Evolutionary conservation across 2,797 vertebrate species (phyloP), one percentile per base, ranked within the genome.

Genomic region (Semotilus atromaculatus): DNA sequence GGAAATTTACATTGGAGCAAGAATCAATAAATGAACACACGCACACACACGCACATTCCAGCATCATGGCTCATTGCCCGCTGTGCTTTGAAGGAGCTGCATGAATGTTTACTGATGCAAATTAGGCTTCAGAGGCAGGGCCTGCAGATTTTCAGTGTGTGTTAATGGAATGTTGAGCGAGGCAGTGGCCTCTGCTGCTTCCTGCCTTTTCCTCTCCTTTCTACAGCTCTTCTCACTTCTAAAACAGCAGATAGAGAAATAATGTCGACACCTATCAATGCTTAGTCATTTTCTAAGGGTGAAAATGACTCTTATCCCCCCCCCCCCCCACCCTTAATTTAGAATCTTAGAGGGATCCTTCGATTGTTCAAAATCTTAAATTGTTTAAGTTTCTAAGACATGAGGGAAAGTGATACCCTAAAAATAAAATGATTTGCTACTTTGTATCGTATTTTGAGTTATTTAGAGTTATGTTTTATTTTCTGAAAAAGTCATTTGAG

Each of bases 51-150:
- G 72, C 74, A 86, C 89, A 90, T 92, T 93, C 93, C 91, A 66
- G 38, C 19, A 86, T 91, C 88, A 91, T 90, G 88, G 89, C 91
- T 92, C 92, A 94, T 92, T 92, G 91, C 84, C 85, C 85, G 86
- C 70, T 67, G 86, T 89, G 87, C 94, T 95, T 95, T 96, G 93
- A 95, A 93, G 91, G 86, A 88, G 76, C 87, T 81, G 40, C 84
- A 75, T 19, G 84, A 88, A 86, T 95, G 93, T 96, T 95, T 96
- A 94, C 94, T 90, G 92, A 95, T 95, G 93, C 94, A 94, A 95
- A 96, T 95, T 95, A 95, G 89, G 89, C 89, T 83, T 87, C 87
- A 81, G 87, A 88, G 62, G 45, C 64, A 40, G 77, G 51, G 84
- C 85, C 91, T 94, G 93, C 89, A 92, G 91, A 92, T 86, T 91